phyloP scores from a whole-genome alignment of 2,797 vertebrate genomes.

The Crotalus adamanteus region DNA sequence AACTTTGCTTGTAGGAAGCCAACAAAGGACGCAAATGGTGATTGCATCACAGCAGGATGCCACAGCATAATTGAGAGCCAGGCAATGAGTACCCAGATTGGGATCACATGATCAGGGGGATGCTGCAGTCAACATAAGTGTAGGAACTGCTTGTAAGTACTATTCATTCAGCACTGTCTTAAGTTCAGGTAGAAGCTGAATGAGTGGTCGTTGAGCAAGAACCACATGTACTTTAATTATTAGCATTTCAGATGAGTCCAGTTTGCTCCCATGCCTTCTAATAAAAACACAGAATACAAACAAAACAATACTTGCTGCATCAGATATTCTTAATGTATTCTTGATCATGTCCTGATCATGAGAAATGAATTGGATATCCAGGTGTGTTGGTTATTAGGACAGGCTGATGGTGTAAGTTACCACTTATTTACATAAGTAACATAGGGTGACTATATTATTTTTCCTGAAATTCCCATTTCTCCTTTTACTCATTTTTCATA shows the following conservation, averaged over 20 bases:
- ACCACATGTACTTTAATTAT: background rate
- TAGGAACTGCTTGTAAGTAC: background rate
- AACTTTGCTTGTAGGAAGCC: background rate
- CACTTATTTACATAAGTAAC: background rate
- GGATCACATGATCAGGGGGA: background rate
- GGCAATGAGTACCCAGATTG: background rate
- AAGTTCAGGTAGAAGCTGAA: background rate
- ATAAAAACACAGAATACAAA: background rate
- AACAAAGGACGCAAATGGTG: background rate
- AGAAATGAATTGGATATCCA: background rate
- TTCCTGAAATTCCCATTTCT: background rate
- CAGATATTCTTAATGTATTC: background rate
- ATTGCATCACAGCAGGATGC: background rate
- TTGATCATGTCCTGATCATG: background rate
- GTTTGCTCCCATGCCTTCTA: background rate
- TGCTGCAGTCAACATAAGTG: background rate
- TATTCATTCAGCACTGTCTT: too few species aligned
- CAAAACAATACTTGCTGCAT: background rate
- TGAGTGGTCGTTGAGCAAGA: background rate
- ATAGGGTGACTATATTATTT: background rate
- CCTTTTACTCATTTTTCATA: background rate
- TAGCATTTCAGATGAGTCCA: background rate
- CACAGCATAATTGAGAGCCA: background rate
- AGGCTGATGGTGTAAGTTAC: background rate
- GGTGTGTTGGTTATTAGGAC: background rate